A percentile compares a stretch with the other conserved stretches of the same genome.
Conservation (phyloP, 2,113 vertebrate genomes). For the Alligator sinensis region DNA sequence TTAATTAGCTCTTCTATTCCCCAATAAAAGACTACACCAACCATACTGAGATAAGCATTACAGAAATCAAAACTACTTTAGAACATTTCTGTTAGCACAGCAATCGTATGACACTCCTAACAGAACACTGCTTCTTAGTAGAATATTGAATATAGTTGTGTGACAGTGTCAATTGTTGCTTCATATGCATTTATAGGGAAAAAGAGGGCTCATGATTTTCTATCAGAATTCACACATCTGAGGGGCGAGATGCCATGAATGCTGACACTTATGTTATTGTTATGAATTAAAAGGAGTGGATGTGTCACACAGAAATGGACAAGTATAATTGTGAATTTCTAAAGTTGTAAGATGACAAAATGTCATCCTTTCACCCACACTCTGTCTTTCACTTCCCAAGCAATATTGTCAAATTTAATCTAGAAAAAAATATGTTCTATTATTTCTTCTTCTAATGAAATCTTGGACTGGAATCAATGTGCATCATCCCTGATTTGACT, state of each 20-base stretch:
- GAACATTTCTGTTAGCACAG: accelerated
- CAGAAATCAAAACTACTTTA: neutral
- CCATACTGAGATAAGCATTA: neutral
- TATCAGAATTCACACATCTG: neutral
- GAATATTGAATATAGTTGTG: neutral
- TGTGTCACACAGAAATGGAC: neutral
- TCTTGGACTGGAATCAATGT: neutral
- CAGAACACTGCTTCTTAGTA: neutral
- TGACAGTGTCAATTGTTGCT: neutral
- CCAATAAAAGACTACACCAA: neutral
- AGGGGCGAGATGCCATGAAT: neutral
- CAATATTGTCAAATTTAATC: neutral
- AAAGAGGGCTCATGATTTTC: neutral
- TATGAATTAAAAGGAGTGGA: neutral
- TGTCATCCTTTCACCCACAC: neutral
- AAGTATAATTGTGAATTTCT: neutral
- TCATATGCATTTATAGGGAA: neutral
- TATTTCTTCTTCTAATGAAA: neutral
- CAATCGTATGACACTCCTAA: neutral
- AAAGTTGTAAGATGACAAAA: neutral
- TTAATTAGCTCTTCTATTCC: neutral
- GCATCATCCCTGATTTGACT: neutral
- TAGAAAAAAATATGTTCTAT: neutral
- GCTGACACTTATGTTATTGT: neutral
- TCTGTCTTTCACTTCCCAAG: neutral